Percentiles rank a stretch among this genome's conserved stretches.
Evolutionary conservation across 2,797 vertebrate species (phyloP).

Genomic region (Allobates femoralis): DNA sequence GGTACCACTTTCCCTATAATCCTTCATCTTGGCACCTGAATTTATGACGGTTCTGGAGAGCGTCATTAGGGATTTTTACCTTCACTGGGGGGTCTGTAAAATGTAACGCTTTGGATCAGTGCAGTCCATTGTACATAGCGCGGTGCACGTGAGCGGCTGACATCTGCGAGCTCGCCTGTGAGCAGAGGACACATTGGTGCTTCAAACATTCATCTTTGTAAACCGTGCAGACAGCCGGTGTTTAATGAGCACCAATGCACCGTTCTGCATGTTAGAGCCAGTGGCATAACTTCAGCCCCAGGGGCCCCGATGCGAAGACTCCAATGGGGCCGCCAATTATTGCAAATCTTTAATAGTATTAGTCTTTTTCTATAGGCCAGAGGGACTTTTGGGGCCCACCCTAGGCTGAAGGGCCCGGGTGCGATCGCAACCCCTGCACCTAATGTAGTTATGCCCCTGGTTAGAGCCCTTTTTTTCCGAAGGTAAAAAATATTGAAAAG

Average conservation of each 20-base stretch:
- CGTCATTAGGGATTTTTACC: constrained; percentile 17
- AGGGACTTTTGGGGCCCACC: too few species aligned
- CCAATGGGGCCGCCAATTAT: too few species aligned
- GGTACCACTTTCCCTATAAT: not conserved
- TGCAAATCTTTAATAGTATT: too few species aligned
- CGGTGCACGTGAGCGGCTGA: not conserved
- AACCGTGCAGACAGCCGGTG: not conserved
- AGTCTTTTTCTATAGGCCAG: too few species aligned
- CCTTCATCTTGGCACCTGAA: constrained; percentile 1
- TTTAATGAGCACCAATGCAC: not conserved
- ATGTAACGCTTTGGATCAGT: not conserved
- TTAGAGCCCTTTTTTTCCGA: not conserved
- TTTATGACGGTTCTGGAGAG: constrained; percentile 24
- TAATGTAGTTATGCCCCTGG: too few species aligned
- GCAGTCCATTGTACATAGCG: not conserved
- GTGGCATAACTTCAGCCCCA: too few species aligned
- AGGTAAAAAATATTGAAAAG: not conserved
- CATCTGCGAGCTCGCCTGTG: not conserved
- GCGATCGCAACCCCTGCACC: too few species aligned
- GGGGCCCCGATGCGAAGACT: too few species aligned
- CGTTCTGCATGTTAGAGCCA: not conserved
- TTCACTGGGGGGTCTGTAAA: constrained; percentile 17
- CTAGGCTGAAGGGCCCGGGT: too few species aligned
- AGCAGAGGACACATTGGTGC: not conserved
- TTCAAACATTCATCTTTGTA: not conserved